These are phyloP conservation scores for Dicentrarchus labrax DNA, from an alignment of 2,113 vertebrate species.

Conservation along the genomic window DNA sequence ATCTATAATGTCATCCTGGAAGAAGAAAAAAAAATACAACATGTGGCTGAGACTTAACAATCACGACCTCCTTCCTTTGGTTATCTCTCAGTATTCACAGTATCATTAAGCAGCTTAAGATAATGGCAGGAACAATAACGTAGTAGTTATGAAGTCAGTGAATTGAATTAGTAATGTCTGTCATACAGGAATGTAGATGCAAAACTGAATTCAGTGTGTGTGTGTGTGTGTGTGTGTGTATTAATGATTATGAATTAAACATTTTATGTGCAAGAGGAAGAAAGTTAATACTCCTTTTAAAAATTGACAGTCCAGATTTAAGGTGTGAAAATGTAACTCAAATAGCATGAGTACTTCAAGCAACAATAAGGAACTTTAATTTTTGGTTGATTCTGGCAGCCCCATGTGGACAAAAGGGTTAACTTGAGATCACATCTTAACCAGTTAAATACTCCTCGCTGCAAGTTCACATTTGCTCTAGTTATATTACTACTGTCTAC, in stretches of 20 bases:
- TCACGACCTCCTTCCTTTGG: not conserved
- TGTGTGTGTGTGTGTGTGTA: too few relatives aligned
- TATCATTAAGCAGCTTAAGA: not conserved
- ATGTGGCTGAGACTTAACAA: not conserved
- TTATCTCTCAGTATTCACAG: not conserved
- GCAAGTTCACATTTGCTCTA: not conserved
- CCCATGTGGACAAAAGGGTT: too few relatives aligned
- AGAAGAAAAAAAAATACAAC: not conserved
- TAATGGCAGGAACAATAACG: not conserved
- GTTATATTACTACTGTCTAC: not conserved
- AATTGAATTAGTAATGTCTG: not conserved
- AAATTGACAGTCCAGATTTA: not conserved
- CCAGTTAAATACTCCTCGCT: too few relatives aligned
- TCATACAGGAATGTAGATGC: too few relatives aligned
- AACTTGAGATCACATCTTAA: too few relatives aligned
- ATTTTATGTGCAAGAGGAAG: not conserved
- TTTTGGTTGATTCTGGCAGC: too few relatives aligned
- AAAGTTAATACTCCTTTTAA: not conserved
- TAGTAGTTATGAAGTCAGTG: not conserved
- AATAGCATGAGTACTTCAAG: not conserved
- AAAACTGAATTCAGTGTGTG: too few relatives aligned
- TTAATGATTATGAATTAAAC: not conserved
- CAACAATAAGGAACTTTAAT: too few relatives aligned
- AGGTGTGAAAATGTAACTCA: not conserved
- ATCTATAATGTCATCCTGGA: constrained; percentile 97